Percentiles rank a stretch among this genome's conserved stretches.
phyloP scores from a whole-genome alignment of 2,113 vertebrate genomes.

The Thalassarche chlororhynchos region DNA sequence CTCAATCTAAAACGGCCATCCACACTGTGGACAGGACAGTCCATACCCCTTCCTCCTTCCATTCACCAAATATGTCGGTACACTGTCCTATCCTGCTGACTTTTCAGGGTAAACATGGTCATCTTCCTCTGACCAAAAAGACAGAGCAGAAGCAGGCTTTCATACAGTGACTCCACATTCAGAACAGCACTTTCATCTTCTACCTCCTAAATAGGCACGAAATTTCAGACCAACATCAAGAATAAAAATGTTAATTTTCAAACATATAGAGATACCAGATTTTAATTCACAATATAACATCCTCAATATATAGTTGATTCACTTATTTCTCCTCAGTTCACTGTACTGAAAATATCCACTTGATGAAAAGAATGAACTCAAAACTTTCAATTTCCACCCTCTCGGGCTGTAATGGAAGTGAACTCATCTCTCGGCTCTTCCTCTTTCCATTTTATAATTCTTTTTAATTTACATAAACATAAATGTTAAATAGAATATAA shows the following conservation, averaged over 20 bases:
- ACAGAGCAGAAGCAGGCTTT: not conserved
- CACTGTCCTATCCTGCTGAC: not conserved
- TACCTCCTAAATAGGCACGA: not conserved
- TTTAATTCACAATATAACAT: not conserved
- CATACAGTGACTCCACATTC: not conserved
- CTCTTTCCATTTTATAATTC: not conserved
- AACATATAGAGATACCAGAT: not conserved
- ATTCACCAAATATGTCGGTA: not conserved
- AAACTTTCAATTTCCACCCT: not conserved
- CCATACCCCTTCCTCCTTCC: not conserved
- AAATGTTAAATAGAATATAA: not conserved
- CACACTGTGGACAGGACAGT: not conserved
- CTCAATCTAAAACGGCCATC: not conserved
- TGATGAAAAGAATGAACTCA: not conserved
- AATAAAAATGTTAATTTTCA: not conserved
- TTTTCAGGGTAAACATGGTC: not conserved
- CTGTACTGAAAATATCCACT: not conserved
- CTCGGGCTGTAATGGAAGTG: fast-evolving
- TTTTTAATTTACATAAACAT: not conserved
- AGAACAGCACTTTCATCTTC: not conserved
- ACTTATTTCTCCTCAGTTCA: not conserved
- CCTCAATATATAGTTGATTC: not conserved
- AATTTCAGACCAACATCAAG: not conserved
- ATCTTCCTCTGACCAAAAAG: not conserved
- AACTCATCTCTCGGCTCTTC: not conserved